A percentile compares a stretch with the other conserved stretches of the same genome.
These are phyloP conservation scores for Apodemus agrarius DNA, from an alignment of 2,797 vertebrate genomes.

Conservation along the genomic window DNA sequence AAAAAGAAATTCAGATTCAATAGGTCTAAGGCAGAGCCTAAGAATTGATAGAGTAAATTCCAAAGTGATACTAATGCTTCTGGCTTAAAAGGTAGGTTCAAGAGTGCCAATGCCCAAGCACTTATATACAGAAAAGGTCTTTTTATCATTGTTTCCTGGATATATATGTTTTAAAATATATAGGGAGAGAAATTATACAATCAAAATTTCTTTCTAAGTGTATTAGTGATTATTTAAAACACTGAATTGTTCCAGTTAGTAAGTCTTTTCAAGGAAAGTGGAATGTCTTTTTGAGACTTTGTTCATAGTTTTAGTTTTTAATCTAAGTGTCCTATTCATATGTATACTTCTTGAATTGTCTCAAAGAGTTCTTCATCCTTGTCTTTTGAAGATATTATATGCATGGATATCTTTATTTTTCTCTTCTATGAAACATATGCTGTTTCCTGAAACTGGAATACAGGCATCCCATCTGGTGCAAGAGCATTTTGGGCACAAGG, in stretches of 20 bases:
- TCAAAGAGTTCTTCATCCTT: neutral
- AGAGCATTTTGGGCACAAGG: neutral
- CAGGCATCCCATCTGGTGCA: neutral
- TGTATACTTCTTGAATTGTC: neutral
- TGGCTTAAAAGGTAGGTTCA: neutral
- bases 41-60: neutral
- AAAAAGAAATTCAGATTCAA: slow-evolving; percentile 6
- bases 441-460: neutral
- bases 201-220: slow-evolving; percentile 26
- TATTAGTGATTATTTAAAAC: neutral
- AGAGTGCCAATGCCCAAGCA: neutral
- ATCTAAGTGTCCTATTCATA: neutral
- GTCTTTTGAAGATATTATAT: neutral
- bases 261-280: neutral
- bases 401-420: neutral
- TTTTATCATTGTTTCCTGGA: neutral
- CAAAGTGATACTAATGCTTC: neutral
- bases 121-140: neutral
- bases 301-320: neutral
- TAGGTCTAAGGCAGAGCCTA: neutral
- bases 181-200: slow-evolving; percentile 18
- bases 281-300: neutral
- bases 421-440: neutral
- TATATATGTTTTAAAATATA: slow-evolving; percentile 29
- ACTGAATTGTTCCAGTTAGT: neutral